A percentile compares a stretch with the other conserved stretches of the same genome.
phyloP scores from a whole-genome alignment of 2,888 invertebrate species.

The Nymphalis c-album region DNA sequence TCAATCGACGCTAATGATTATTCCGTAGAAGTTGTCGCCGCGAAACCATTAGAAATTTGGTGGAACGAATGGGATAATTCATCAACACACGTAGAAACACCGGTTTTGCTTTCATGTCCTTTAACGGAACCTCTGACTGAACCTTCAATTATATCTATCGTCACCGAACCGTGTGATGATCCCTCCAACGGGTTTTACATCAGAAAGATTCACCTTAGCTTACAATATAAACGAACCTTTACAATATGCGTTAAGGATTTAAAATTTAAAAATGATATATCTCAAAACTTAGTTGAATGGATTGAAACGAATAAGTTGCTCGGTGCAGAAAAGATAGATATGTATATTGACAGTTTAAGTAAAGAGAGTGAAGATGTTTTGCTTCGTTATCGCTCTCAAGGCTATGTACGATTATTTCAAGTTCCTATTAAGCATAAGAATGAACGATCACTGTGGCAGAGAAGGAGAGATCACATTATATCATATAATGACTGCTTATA shows the following conservation, averaged over 20 bases:
- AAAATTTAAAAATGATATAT: conserved; percentile 83
- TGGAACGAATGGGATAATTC: conserved; percentile 82
- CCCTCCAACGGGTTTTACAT: conserved; percentile 68
- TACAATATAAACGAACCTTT: conserved; percentile 67
- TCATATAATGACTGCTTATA: conserved; percentile 91
- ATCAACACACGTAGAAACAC: conserved; percentile 72
- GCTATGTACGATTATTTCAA: conserved; percentile 73
- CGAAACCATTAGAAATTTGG: conserved; percentile 83
- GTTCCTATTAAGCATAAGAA: conserved; percentile 77
- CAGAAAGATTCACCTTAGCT: conserved; percentile 44
- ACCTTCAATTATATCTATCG: conserved; percentile 74
- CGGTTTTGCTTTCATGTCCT: conserved; percentile 84
- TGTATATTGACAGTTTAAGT: conserved; percentile 84
- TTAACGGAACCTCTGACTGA: conserved; percentile 69
- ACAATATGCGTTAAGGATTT: conserved; percentile 88
- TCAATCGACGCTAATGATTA: conserved; percentile 59
- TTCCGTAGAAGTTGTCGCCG: conserved; percentile 79
- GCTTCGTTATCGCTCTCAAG: conserved; percentile 77
- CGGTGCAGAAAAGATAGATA: conserved; percentile 84
- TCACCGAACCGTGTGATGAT: conserved; percentile 75
- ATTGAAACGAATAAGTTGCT: conserved; percentile 85
- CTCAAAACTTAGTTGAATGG: conserved; percentile 85
- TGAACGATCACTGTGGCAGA: conserved; percentile 80
- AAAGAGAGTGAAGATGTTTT: conserved; percentile 79
- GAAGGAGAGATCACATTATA: conserved; percentile 86